Base-by-base conservation (phyloP, 2,797 vertebrate species). In the Vespertilio murinus region DNA sequence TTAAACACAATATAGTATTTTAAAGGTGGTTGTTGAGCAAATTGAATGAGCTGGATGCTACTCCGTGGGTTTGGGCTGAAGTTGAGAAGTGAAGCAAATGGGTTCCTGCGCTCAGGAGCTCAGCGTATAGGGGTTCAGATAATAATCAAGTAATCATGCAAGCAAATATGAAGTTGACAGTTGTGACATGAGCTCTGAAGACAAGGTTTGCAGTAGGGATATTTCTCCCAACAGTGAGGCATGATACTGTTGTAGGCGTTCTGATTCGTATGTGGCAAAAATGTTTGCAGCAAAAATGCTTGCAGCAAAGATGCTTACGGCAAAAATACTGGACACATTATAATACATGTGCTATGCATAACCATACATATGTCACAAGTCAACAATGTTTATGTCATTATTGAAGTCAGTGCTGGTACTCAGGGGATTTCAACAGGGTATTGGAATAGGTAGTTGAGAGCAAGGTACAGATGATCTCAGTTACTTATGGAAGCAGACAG, bases 1-100 rank as follows among this genome's bases (percentile, higher is more conserved):
- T 94, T 87, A 91, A 96, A 94, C 54, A 90, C 93, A 94, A 82
- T 61, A 56, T 7, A 88, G 8, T 90, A 86, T 95, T 90, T 84
- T 79, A 49, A 92, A 95, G 91, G 80, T 87, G 47, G 80, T 28
- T 89, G 61, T 92, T 86, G 91, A 91, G 28, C 28, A 83, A 88
- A 80, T 83, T 35, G 54, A 77, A 86, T 20, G 38, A 92, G 61
- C 70, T n/a, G 84, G 79, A 83, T 88, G 67, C 47, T 75, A n/a
- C 75, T 83, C 38, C 38, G 59, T 64, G 89, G 35, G 67, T 80
- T 92, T 85, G 75, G 79, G 8, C 11, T 73, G 40, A 79, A 83
- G 47, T 35, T 75, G 30, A 83, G 71, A 91, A 70, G 35, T 3
- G 33, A 94, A 88, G 35, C 25, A 73, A 90, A 81, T 12, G 45